Conservation (phyloP, 53 echinoderm and acorn worm genomes). For the Paracentrotus lividus region DNA sequence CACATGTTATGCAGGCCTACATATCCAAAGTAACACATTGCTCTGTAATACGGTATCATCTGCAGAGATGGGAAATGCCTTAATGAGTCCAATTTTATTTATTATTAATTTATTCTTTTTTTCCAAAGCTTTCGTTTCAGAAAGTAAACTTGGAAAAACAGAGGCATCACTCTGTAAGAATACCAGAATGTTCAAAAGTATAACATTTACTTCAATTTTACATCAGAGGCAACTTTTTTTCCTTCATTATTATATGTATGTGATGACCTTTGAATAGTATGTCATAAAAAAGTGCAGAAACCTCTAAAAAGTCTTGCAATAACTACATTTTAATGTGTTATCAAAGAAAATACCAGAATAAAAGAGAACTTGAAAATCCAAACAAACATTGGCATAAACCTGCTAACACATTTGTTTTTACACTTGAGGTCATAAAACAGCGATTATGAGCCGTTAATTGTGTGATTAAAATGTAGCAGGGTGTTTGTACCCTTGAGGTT, state of each 20-base stretch:
- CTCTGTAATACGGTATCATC: no score
- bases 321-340: not conserved
- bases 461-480: conserved; percentile 40
- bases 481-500: conserved; percentile 9
- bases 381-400: conserved; percentile 44
- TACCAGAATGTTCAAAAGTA: no score
- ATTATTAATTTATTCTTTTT: no score
- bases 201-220: not conserved
- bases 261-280: not conserved
- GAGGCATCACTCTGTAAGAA: no score
- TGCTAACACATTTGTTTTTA: not conserved
- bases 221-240: not conserved
- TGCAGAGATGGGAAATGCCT: no score
- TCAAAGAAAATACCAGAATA: not conserved
- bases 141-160: no score
- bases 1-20: not conserved
- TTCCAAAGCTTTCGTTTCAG: no score
- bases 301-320: conserved; percentile 7
- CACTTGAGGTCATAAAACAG: conserved; percentile 20
- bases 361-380: not conserved
- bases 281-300: conserved; percentile 30
- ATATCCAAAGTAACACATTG: no score
- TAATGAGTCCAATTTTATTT: no score
- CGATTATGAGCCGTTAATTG: conserved; percentile 36
- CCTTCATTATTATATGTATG: not conserved